Base-by-base conservation (phyloP, 2,797 vertebrate genomes). In the Adelosebastes latens region DNA sequence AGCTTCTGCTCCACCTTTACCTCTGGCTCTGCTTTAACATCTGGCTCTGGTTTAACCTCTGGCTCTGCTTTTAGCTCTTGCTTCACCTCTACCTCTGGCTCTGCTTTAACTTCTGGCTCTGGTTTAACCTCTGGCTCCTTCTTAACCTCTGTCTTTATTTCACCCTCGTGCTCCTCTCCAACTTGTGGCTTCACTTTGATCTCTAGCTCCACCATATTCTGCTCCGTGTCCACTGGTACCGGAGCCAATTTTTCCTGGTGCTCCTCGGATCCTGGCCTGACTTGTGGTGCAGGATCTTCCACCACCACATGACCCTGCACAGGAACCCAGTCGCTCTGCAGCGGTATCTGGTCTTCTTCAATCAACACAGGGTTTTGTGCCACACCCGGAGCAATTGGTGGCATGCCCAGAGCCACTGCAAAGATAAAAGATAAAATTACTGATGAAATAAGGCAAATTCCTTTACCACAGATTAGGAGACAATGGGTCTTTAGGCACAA, bases 221-320 rank as follows among this genome's bases (percentile, higher is more conserved):
- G 55, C 53, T 87, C 25, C 7, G 4, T 7, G 24, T 79, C 64
- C 16, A 22, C 67, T 12, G 58, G 11, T 6, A 27, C 61, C 4
- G 29, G 34, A 39, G 67, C 3, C 10, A 4, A 0, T 72, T 81
- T 65, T 29, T 88, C 69, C 70, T 68, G 68, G 39, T 75, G 36
- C 67, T 81, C 53, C 52, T 14, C 7, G 0, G 27, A 24, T 5
- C 12, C 53, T 8, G 34, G 79, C 32, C 10, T 24, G 16, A 32
- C 60, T 46, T 81, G 86, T 14, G 89, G 80, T 22, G 60, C 81
- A 25, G 87, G 86, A 60, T 89, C 59, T 1, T 91, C 85, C 75
- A 84, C 81, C 82, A 80, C 81, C 53, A 93, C 89, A 42, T 88
- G 87, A 6, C 87, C 92, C 77, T 88, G 86, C 29, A 42, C 42